Evolutionary conservation across 2,113 vertebrate genomes (phyloP).

Genomic region (Boulengeromyrus knoepffleri): DNA sequence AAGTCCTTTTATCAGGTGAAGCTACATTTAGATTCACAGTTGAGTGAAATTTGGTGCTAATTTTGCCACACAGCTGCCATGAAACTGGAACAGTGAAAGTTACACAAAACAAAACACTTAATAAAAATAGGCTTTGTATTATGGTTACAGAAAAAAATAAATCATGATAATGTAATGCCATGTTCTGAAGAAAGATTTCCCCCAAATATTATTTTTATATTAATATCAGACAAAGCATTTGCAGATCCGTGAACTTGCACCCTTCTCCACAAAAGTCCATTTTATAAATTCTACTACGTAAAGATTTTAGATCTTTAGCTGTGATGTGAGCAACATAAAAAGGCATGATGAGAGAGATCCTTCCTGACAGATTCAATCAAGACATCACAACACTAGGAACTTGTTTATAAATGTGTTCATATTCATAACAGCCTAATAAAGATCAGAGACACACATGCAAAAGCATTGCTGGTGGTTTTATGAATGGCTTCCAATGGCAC

Average conservation of each 20-base stretch:
- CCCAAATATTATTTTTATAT: background rate
- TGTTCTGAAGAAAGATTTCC: background rate
- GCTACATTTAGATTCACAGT: background rate
- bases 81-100: background rate
- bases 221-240: background rate
- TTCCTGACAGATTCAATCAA: background rate
- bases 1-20: background rate
- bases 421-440: background rate
- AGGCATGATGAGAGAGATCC: background rate
- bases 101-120: background rate
- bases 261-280: background rate
- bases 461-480: background rate
- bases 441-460: background rate
- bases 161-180: background rate
- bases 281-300: background rate
- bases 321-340: background rate
- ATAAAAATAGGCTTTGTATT: background rate
- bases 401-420: background rate
- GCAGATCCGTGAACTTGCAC: background rate
- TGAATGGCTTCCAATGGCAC: background rate
- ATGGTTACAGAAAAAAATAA: background rate
- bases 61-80: background rate
- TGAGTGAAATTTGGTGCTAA: background rate
- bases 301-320: background rate
- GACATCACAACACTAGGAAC: background rate